These are phyloP conservation scores for Piezodorus guildinii DNA, from an alignment of 1,140 invertebrate genomes.

Conservation along the genomic window DNA sequence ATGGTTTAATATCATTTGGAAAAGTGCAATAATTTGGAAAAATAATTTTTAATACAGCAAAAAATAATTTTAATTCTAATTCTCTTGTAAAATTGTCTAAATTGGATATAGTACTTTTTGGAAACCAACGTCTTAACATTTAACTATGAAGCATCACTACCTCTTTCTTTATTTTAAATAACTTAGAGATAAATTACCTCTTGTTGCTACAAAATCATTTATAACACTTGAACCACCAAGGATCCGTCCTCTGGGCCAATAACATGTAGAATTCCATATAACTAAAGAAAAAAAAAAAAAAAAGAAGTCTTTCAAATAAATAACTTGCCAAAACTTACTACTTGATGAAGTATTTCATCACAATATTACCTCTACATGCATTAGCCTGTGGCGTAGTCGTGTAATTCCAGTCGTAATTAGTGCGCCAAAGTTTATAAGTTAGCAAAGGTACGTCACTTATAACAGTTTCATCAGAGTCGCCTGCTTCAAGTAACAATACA, in stretches of 20 bases:
- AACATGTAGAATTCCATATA: too few relatives aligned
- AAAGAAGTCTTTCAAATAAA: too few relatives aligned
- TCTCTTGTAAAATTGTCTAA: too few relatives aligned
- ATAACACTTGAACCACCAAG: constrained; percentile 64
- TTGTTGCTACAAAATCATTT: constrained; percentile 69
- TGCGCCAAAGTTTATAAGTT: constrained; percentile 34
- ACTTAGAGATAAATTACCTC: constrained; percentile 36
- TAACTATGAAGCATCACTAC: constrained; percentile 57
- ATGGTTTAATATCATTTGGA: too few relatives aligned
- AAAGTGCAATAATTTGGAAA: too few relatives aligned
- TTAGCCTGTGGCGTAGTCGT: constrained; percentile 15
- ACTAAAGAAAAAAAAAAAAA: too few relatives aligned
- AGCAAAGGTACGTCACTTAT: constrained; percentile 80
- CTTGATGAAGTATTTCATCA: too few relatives aligned
- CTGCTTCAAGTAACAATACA: constrained; percentile 76
- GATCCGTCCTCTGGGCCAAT: constrained; percentile 40
- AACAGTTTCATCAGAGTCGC: constrained; percentile 70
- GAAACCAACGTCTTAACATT: too few relatives aligned
- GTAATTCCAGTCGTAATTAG: constrained; percentile 20
- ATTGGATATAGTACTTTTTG: too few relatives aligned
- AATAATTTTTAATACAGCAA: too few relatives aligned
- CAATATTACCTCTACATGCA: constrained; percentile 17
- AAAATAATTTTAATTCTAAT: too few relatives aligned
- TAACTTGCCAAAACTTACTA: too few relatives aligned
- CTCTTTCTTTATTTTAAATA: constrained; percentile 47